Percentiles rank a stretch among this genome's conserved stretches.
phyloP scores from a whole-genome alignment of 2,113 vertebrate species.

The Gnathonemus echidnorhynchus region DNA sequence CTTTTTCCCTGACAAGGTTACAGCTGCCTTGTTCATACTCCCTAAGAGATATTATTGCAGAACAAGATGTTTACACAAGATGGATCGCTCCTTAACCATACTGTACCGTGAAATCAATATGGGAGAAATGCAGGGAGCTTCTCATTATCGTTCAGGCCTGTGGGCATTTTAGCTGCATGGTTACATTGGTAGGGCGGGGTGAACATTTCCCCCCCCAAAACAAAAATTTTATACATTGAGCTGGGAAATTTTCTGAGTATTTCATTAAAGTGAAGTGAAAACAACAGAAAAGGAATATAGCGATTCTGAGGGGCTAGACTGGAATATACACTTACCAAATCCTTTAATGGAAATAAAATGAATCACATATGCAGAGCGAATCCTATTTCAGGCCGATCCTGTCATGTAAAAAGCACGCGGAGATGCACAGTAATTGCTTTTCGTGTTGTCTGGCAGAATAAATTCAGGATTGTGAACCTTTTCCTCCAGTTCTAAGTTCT shows the following conservation, averaged over 20 bases:
- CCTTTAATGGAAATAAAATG: conserved; percentile 55
- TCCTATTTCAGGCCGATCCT: conserved; percentile 46
- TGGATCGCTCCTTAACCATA: not conserved
- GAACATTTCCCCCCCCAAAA: not conserved
- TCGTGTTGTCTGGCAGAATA: conserved; percentile 49
- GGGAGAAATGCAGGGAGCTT: not conserved
- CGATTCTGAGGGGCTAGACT: conserved; percentile 38
- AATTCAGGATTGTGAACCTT: conserved; percentile 47
- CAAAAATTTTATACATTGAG: not conserved
- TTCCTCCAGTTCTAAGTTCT: not conserved
- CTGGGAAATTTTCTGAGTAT: not conserved
- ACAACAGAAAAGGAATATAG: not conserved
- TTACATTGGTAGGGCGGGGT: not conserved
- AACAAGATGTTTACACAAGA: not conserved
- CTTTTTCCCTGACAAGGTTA: not conserved
- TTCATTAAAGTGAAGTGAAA: not conserved
- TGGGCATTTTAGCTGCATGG: not conserved
- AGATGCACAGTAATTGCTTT: conserved; percentile 60
- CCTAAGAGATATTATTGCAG: not conserved
- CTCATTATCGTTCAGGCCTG: not conserved
- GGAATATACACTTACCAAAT: conserved; percentile 39
- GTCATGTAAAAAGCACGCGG: conserved; percentile 51
- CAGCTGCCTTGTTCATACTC: not conserved
- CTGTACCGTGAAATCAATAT: not conserved
- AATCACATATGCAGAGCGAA: conserved; percentile 43